phyloP scores from a whole-genome alignment of 2,113 vertebrate genomes.

The Tenebrosternarchus preto region DNA sequence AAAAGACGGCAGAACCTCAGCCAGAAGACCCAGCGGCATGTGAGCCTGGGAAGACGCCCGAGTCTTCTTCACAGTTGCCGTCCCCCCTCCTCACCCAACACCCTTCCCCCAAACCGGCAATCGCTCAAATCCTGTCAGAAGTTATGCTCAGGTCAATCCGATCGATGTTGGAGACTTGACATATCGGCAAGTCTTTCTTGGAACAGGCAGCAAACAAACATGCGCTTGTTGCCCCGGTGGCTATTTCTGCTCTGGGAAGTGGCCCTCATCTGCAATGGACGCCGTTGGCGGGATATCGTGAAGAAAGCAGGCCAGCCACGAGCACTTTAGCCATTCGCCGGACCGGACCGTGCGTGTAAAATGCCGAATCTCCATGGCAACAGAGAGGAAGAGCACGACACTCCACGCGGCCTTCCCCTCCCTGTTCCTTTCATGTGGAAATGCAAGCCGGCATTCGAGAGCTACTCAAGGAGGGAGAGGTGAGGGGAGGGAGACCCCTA shows the following conservation, averaged over 20 bases:
- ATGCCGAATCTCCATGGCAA: slow-evolving; percentile 48
- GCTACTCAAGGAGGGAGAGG: slow-evolving; percentile 21
- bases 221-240: neutral
- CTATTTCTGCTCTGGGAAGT: neutral
- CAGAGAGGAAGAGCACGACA: slow-evolving; percentile 36
- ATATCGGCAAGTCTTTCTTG: neutral
- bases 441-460: slow-evolving; percentile 39
- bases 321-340: slow-evolving; percentile 31
- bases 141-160: slow-evolving; percentile 19
- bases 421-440: slow-evolving; percentile 47
- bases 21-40: neutral
- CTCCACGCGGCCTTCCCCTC: slow-evolving; percentile 34
- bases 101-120: too few relatives aligned
- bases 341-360: slow-evolving; percentile 26
- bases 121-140: slow-evolving; percentile 47
- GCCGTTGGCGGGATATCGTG: neutral
- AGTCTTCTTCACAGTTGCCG: neutral
- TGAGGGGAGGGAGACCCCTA: neutral
- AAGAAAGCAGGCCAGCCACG: slow-evolving; percentile 5
- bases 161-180: neutral
- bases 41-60: neutral
- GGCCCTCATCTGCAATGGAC: neutral
- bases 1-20: neutral
- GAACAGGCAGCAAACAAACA: neutral
- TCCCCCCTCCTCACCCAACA: too few relatives aligned